Base-by-base conservation (phyloP, 92 coral and sea anemone species). In the Plumapathes pennacea region DNA sequence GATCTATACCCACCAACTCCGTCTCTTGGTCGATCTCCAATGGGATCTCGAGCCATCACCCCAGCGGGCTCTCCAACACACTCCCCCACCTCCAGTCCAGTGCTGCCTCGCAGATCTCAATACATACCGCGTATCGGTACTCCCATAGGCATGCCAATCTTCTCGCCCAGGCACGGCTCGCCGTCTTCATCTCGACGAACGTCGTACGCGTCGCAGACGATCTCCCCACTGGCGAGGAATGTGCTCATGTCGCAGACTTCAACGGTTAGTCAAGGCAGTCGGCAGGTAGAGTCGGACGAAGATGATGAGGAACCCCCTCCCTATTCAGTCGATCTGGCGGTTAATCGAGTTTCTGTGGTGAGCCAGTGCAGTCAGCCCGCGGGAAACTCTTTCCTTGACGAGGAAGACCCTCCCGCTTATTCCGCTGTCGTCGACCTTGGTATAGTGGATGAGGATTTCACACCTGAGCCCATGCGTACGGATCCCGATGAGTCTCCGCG, bases 1-100 rank as follows among this genome's bases (percentile, higher is more conserved):
- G 89, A 82, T 17, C 78, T 82, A n/a, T 82, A 82, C 59, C 89
- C 89, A 14, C 83, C 89, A 10, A 74, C 89, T 2, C 89, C 89
- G 11, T 51, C 49, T 42, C 73, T 41, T n/a, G n/a, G n/a, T n/a
- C n/a, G n/a, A n/a, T n/a, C n/a, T n/a, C n/a, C n/a, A n/a, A n/a
- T n/a, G 43, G 73, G 73, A 32, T 66, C 73, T 31, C 24, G 41
- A 28, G 37, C 62, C 54, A 66, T 39, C 36, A 66, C 63, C 24
- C 73, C 73, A 41, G 73, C 44, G 4, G 53, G 25, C 3, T 52
- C 73, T 5, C 73, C 73, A 5, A 34, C 52, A 17, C 24, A 28
- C 36, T 66, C 73, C 30, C 73, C 73, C 12, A 48, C 38, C 31
- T 66, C 73, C 9, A 53, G 58, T 31, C 63, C 73, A 27, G 11